Evolutionary conservation across 2,113 vertebrate species (phyloP), one percentile per base, ranked within the genome.

Genomic region (Climacteris rufus): DNA sequence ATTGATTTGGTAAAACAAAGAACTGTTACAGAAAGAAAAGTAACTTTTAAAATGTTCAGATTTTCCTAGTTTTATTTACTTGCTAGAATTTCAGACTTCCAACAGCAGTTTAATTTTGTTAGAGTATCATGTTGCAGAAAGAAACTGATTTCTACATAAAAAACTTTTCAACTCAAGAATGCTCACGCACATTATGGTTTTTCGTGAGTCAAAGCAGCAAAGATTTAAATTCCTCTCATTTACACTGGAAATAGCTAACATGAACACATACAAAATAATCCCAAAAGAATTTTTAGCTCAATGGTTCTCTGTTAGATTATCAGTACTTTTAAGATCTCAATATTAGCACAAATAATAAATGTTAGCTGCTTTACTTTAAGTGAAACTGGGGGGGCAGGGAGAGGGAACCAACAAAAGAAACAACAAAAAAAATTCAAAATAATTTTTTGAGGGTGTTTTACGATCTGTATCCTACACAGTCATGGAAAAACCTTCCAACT

Each of bases 311-410:
- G 13, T 39, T 57, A 76, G 57, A 79, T 68, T 68, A 79, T 27
- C 42, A 65, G 19, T 54, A 28, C 21, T 39, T 16, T 30, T 15
- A 19, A 91, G 30, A 80, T 54, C 7, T 70, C 64, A 66, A 11
- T 50, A 74, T 6, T 23, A 70, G 21, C 28, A 85, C 64, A 83
- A 91, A 59, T 12, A 75, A 53, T 42, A 71, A 33, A 88, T 37
- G 15, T 44, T 69, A 83, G 66, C 42, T 87, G 30, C 22, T 94
- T 91, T 83, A 85, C 31, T 31, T 87, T 71, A 86, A 80, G 37
- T 14, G 15, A 71, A 37, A 20, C 7, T 2, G 4, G 5, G 22
- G 0, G 0, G 11, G 39, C 7, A 47, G 31, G 11, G 24, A 44
- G 39, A 68, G 28, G 5, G 5, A 27, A 23, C 4, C 9, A 44